Conservation (phyloP, 2,888 invertebrate genomes). For the Aquatica leii region DNA sequence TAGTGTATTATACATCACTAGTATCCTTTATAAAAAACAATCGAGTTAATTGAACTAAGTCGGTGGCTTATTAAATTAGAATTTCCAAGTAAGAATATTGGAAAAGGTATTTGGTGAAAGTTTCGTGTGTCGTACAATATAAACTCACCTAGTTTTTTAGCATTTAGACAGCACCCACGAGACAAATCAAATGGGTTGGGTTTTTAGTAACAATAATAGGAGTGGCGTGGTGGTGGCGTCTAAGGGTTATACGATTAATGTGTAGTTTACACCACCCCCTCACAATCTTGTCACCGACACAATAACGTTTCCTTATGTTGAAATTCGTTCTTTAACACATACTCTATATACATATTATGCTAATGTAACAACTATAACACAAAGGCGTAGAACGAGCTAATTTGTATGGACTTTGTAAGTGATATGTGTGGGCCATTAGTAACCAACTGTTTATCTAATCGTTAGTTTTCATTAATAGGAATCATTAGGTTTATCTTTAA, state of each 20-base stretch:
- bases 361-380: slow-evolving; percentile 13
- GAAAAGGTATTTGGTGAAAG: too few species aligned
- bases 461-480: slow-evolving; percentile 2
- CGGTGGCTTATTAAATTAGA: too few species aligned
- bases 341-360: slow-evolving; percentile 5
- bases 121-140: too few species aligned
- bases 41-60: too few species aligned
- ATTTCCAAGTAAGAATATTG: too few species aligned
- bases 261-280: slow-evolving; percentile 39
- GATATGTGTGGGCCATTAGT: slow-evolving; percentile 9
- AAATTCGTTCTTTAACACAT: slow-evolving; percentile 11
- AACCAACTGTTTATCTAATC: slow-evolving; percentile 6
- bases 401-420: slow-evolving; percentile 10
- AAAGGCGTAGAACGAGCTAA: slow-evolving; percentile 11
- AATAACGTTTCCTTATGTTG: slow-evolving; percentile 13
- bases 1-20: too few species aligned
- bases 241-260: slow-evolving; percentile 41
- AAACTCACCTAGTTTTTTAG: background rate
- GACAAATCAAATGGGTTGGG: slow-evolving; percentile 34
- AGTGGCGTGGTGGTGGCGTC: slow-evolving; percentile 38
- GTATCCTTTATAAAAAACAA: too few species aligned
- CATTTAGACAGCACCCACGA: slow-evolving; percentile 42
- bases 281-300: slow-evolving; percentile 35
- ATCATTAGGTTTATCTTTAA: slow-evolving; percentile 5
- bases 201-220: slow-evolving; percentile 41